Evolutionary conservation across 2,797 vertebrate genomes (phyloP).

Genomic region (Acrossocheilus fasciatus): DNA sequence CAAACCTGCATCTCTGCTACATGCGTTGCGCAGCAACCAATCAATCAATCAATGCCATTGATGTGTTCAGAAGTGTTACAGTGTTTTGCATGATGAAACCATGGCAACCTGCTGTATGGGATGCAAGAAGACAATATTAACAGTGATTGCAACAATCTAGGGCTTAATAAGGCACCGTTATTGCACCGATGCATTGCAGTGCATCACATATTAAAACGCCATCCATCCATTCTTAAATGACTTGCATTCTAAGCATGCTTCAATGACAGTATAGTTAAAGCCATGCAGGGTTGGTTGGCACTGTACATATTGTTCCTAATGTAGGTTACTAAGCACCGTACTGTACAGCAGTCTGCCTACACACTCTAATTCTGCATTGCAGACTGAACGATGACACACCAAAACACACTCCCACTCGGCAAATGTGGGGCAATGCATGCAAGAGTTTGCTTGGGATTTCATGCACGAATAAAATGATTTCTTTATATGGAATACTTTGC

Average conservation of each 20-base stretch:
- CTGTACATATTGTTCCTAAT: constrained; percentile 27
- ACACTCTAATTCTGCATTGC: constrained; percentile 71
- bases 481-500: background rate
- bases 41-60: constrained; percentile 38
- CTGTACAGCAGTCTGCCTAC: constrained; percentile 11
- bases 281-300: background rate
- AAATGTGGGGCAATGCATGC: constrained; percentile 44
- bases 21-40: constrained; percentile 47
- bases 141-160: background rate
- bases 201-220: constrained; percentile 19
- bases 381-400: constrained; percentile 62
- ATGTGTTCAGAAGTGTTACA: constrained; percentile 24
- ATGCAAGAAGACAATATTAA: background rate
- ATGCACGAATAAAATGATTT: background rate
- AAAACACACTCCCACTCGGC: constrained; percentile 60
- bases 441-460: background rate
- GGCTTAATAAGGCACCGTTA: background rate
- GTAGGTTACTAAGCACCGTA: constrained; percentile 4
- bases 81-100: constrained; percentile 12
- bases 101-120: background rate
- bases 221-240: background rate
- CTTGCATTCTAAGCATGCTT: background rate
- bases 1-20: background rate
- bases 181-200: constrained; percentile 5
- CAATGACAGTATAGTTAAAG: background rate